These are phyloP conservation scores for Galago senegalensis DNA, from an alignment of 2,797 vertebrate genomes.

Conservation along the genomic window DNA sequence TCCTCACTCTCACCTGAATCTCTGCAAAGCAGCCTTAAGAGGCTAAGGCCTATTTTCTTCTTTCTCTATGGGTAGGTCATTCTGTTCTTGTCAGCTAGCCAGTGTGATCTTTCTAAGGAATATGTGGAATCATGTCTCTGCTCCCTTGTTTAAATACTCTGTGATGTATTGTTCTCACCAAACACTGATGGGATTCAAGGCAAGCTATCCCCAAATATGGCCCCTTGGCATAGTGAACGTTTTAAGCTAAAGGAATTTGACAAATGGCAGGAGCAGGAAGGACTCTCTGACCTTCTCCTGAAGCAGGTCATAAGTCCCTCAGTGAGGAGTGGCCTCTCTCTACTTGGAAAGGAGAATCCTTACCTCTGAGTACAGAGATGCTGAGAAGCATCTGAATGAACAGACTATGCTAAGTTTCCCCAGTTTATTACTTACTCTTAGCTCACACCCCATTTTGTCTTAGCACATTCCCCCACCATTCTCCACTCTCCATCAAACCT, in stretches of 20 bases:
- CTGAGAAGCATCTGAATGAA: neutral
- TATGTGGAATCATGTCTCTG: neutral
- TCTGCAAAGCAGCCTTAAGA: neutral
- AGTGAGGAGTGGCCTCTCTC: neutral
- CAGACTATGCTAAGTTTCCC: no score
- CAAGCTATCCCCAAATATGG: neutral
- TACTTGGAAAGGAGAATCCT: neutral
- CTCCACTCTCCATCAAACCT: neutral
- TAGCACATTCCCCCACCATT: neutral
- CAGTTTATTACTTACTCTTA: neutral
- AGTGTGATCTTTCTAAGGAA: neutral
- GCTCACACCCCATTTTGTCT: neutral
- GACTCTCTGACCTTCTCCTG: neutral
- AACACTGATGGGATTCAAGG: neutral
- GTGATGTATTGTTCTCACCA: neutral
- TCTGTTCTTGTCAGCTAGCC: neutral
- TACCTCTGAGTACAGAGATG: neutral
- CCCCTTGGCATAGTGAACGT: neutral
- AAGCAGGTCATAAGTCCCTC: neutral
- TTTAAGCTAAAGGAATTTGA: neutral
- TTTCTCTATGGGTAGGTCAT: neutral
- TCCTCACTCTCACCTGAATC: neutral
- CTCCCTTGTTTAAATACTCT: neutral
- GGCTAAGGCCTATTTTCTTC: neutral
- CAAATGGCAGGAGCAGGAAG: neutral